A percentile compares a stretch with the other conserved stretches of the same genome.
phyloP scores from a whole-genome alignment of 2,888 invertebrate genomes.

The Watsonalla cultraria region DNA sequence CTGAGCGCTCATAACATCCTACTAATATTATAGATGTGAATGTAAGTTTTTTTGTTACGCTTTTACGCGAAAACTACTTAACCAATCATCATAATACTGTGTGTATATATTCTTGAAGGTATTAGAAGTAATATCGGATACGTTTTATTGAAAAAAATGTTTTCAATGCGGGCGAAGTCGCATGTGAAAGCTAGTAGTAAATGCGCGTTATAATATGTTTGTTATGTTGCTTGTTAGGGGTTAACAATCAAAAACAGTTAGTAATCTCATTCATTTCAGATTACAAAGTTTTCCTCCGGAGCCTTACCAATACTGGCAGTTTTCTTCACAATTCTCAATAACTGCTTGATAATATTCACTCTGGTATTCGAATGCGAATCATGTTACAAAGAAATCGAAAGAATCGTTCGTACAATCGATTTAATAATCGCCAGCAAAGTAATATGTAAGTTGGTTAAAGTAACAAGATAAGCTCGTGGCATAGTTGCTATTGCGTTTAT shows the following conservation, averaged over 20 bases:
- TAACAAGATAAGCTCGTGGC: background rate
- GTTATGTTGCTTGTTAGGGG: slow-evolving; percentile 12
- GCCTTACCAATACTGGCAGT: slow-evolving; percentile 17
- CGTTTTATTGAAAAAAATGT: no score
- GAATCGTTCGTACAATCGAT: slow-evolving; percentile 24
- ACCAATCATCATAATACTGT: no score
- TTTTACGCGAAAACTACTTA: no score
- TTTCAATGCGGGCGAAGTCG: no score
- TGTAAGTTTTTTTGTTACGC: no score
- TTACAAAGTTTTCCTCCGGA: slow-evolving; percentile 1
- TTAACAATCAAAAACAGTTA: slow-evolving; percentile 19
- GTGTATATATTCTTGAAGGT: no score
- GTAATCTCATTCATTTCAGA: slow-evolving; percentile 12
- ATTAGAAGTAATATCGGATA: no score
- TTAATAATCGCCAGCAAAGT: slow-evolving; percentile 19
- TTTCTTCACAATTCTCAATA: slow-evolving; percentile 15
- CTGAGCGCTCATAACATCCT: no score
- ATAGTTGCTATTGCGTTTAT: no score
- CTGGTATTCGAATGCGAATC: slow-evolving; percentile 26
- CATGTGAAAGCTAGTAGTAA: no score
- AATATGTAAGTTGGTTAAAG: slow-evolving; percentile 20
- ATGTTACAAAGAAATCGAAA: slow-evolving; percentile 19
- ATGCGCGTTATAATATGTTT: no score
- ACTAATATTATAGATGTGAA: no score
- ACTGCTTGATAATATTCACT: slow-evolving; percentile 9